These are phyloP conservation scores for Argyresthia albistria DNA, from an alignment of 2,888 invertebrate species.

Conservation along the genomic window DNA sequence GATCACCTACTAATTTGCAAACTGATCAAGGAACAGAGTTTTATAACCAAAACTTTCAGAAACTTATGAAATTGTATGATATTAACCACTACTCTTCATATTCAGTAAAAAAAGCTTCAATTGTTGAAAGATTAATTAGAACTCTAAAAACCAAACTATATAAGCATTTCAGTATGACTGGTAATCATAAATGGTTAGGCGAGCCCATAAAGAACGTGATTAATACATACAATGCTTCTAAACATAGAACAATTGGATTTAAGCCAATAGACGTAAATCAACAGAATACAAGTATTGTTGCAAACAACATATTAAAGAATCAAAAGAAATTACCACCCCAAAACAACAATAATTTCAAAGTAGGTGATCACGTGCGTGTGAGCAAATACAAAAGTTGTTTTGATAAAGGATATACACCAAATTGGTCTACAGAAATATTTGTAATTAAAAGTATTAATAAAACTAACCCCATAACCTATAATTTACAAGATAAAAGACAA, in stretches of 20 bases:
- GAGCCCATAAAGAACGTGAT: background rate
- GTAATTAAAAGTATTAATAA: conserved; percentile 17
- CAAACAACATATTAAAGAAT: background rate
- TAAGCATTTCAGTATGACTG: conserved; percentile 7
- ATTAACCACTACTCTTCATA: conserved; percentile 3
- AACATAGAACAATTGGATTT: background rate
- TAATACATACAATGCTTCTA: conserved; percentile 1
- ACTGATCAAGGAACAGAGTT: conserved; percentile 15
- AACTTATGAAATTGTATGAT: background rate
- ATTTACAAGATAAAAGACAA: conserved; percentile 18
- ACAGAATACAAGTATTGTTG: background rate
- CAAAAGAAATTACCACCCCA: background rate
- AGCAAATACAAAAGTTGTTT: conserved; percentile 16
- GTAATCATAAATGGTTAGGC: conserved; percentile 8
- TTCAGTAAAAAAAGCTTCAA: conserved; percentile 4
- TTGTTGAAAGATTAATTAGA: conserved; percentile 13
- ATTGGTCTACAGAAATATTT: conserved; percentile 23
- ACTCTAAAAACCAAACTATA: conserved; percentile 9
- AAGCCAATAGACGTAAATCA: background rate
- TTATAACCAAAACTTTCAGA: conserved; percentile 6
- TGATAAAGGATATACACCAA: conserved; percentile 20
- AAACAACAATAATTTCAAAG: conserved; percentile 11
- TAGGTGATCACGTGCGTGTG: conserved; percentile 16
- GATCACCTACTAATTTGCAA: conserved; percentile 11
- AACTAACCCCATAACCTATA: conserved; percentile 19